These are phyloP conservation scores for Junco hyemalis DNA, from an alignment of 2,113 vertebrate genomes.

Conservation along the genomic window DNA sequence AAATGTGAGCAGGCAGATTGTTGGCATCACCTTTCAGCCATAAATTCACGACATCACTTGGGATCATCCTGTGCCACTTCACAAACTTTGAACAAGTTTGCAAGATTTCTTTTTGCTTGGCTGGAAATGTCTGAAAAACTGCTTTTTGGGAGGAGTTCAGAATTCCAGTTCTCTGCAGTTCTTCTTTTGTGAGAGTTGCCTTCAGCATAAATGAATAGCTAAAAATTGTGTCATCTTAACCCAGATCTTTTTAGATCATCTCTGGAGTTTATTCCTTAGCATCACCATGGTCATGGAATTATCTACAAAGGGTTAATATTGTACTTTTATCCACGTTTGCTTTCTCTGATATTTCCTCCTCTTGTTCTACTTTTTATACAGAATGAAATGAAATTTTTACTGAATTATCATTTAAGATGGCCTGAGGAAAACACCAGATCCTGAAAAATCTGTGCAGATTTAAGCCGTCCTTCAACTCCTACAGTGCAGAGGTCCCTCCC, in stretches of 20 bases:
- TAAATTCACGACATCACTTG: fast-evolving
- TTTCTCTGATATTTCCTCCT: not conserved
- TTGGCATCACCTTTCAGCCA: not conserved
- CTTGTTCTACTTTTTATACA: not conserved
- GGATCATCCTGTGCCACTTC: not conserved
- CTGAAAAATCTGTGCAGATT: not conserved
- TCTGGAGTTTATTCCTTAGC: not conserved
- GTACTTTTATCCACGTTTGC: not conserved
- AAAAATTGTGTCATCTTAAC: not conserved
- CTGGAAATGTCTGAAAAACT: not conserved
- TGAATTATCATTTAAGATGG: not conserved
- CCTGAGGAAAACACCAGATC: not conserved
- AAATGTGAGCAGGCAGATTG: not conserved
- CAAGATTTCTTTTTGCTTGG: not conserved
- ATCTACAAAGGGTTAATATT: not conserved
- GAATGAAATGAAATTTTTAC: not conserved
- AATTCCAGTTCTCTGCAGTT: not conserved
- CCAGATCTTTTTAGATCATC: not conserved
- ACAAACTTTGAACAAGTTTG: not conserved
- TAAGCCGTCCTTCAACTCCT: not conserved
- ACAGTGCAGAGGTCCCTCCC: not conserved
- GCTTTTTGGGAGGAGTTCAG: not conserved
- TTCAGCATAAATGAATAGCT: not conserved
- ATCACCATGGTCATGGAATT: too few species aligned
- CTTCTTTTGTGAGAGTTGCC: too few species aligned